These are phyloP conservation scores for Tolmerus cingulatus DNA, from an alignment of 2,888 invertebrate species.

Conservation along the genomic window DNA sequence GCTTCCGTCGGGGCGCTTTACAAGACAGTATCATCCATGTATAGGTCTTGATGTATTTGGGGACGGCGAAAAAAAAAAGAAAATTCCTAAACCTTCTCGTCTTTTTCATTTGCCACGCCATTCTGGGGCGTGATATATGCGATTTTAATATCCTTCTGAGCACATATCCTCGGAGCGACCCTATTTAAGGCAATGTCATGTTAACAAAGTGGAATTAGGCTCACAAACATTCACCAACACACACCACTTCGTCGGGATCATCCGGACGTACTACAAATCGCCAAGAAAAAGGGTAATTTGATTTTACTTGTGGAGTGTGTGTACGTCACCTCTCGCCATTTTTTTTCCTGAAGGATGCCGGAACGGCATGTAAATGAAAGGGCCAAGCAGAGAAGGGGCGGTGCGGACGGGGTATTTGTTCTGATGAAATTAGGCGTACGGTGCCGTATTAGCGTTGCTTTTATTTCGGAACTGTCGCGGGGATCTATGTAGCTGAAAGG, in stretches of 20 bases:
- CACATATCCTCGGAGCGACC: constrained; percentile 28
- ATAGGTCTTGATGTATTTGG: constrained; percentile 4
- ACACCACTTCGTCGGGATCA: neutral
- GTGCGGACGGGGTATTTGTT: neutral
- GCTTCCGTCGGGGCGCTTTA: neutral
- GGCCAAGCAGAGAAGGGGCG: neutral
- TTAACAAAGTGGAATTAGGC: constrained; percentile 34
- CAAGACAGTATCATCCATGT: constrained; percentile 13
- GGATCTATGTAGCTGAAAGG: neutral
- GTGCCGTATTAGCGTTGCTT: neutral
- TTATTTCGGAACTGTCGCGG: neutral
- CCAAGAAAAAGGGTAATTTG: neutral
- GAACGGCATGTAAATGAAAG: constrained; percentile 14
- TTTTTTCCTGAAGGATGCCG: neutral
- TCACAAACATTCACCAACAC: neutral
- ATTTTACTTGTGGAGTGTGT: neutral
- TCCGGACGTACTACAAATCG: constrained; percentile 17
- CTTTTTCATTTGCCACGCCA: constrained; percentile 32
- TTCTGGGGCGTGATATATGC: constrained; percentile 34
- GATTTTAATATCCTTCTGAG: constrained; percentile 38
- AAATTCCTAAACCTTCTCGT: constrained; percentile 25
- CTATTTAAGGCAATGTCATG: constrained; percentile 37
- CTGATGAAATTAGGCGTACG: neutral
- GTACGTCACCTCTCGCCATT: neutral
- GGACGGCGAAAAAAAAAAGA: neutral